These are phyloP conservation scores for Drosophila siamana DNA, from an alignment of 2,888 invertebrate genomes.

Conservation along the genomic window DNA sequence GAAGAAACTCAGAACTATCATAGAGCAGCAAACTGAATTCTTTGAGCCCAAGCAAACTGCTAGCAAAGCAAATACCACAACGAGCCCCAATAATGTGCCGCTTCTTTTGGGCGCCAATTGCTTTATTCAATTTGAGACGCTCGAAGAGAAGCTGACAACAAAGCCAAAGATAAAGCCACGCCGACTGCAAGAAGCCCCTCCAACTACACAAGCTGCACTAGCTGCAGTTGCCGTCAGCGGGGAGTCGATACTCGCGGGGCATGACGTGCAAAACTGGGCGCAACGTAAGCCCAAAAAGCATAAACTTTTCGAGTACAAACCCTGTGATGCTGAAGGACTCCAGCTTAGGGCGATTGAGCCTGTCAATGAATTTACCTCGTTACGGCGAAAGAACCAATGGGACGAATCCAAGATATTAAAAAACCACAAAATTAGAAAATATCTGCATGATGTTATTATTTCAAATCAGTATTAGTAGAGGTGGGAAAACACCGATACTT, in stretches of 20 bases:
- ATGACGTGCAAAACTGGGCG: conserved; percentile 69
- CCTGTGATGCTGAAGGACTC: conserved; percentile 30
- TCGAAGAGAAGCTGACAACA: conserved; percentile 38
- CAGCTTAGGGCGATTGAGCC: conserved; percentile 56
- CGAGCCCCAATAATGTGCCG: conserved; percentile 45
- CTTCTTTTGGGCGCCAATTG: conserved; percentile 68
- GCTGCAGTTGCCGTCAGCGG: conserved; percentile 59
- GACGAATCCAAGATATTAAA: conserved; percentile 72
- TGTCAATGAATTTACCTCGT: conserved; percentile 73
- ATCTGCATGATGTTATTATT: not conserved
- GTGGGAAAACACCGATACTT: too few species aligned
- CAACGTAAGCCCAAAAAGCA: conserved; percentile 51
- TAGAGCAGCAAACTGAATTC: conserved; percentile 71
- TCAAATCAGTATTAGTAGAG: not conserved
- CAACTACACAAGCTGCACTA: not conserved
- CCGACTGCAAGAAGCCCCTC: conserved; percentile 9
- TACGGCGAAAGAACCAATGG: conserved; percentile 75
- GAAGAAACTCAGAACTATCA: conserved; percentile 64
- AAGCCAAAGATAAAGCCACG: conserved; percentile 70
- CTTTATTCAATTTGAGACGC: conserved; percentile 68
- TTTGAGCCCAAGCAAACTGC: not conserved
- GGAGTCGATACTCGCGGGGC: conserved; percentile 53
- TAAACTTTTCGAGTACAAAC: conserved; percentile 69
- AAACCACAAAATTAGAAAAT: not conserved
- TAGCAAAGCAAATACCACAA: conserved; percentile 8